phyloP scores from a whole-genome alignment of 1,140 invertebrate species.

The Ceratina calcarata region DNA sequence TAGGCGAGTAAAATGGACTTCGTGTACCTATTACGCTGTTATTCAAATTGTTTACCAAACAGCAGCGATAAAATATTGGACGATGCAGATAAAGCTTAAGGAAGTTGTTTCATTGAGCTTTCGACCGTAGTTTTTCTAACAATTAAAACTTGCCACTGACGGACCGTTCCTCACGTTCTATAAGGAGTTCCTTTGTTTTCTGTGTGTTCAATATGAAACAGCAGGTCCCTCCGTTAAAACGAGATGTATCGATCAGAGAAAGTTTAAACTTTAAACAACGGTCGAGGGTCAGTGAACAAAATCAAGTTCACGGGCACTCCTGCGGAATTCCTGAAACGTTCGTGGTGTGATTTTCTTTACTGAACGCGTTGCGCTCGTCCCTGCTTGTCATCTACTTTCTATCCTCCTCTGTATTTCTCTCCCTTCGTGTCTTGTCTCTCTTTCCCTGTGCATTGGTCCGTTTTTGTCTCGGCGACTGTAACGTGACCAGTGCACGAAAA shows the following conservation, averaged over 20 bases:
- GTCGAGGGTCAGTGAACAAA: conserved; percentile 21
- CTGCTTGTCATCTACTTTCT: too few relatives aligned
- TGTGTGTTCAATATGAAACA: not conserved
- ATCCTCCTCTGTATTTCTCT: not conserved
- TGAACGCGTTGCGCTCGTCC: not conserved
- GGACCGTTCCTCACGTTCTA: not conserved
- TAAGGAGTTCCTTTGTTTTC: not conserved
- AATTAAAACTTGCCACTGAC: not conserved
- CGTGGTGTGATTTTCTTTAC: conserved; percentile 32
- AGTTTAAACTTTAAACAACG: conserved; percentile 27
- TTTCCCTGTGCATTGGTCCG: not conserved
- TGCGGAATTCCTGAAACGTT: conserved; percentile 38
- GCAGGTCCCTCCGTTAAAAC: conserved; percentile 16
- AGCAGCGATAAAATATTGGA: conserved; percentile 2
- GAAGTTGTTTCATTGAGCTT: not conserved
- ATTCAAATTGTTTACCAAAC: conserved; percentile 11
- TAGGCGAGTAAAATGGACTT: not conserved
- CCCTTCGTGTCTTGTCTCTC: not conserved
- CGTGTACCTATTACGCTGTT: conserved; percentile 1
- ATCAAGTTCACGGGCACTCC: conserved; percentile 45
- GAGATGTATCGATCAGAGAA: not conserved
- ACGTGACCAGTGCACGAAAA: conserved; percentile 18
- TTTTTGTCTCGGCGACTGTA: conserved; percentile 2
- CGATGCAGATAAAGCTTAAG: conserved; percentile 11
- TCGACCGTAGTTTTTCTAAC: not conserved